Base-by-base conservation (phyloP, 2,888 invertebrate species). In the Ectobius pallidus region DNA sequence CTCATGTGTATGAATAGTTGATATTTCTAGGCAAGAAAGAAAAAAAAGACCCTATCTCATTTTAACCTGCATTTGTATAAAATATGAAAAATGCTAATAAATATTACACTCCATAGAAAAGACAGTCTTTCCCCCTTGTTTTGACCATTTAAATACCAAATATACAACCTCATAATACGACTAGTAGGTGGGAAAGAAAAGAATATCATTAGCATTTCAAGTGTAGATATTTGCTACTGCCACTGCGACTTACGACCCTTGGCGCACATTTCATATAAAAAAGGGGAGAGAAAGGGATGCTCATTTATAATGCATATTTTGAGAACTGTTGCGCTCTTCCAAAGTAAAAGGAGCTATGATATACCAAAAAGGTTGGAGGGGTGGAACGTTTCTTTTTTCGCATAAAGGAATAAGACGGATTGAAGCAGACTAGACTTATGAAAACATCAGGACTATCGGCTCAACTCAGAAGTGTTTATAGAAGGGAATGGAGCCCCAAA, bases 211-310 rank as follows among this genome's bases (percentile, higher is more conserved):
- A 72, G 58, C 72, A 72, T 72, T 68, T 44, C 55, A 44, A 72
- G 46, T 69, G 72, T 61, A 69, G 72, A 61, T 72, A 69, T 72
- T 72, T 68, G 67, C 68, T 69, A 32, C 14, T 46, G 72, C 68
- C 68, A 34, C 42, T 2, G 32, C 20, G 65, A 65, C 44, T 30
- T 30, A 58, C 22, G 58, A 32, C 58, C 58, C 58, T 30, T 58
- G 58, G 22, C 30, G 58, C 58, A 30, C 58, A 58, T 58, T 58
- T 32, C 58, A 58, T 58, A 58, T 30, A 30, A 58, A 46, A 34
- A 11, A 11, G 34, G n/a, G 46, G n/a, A 46, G 18, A 46, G 27
- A 30, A 20, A 44, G n/a, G n/a, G n/a, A n/a, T n/a, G 14, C 27
- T 65, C 46, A 27, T 46, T 65, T 65, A 65, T 65, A 65, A 65